Evolutionary conservation across 2,797 vertebrate genomes (phyloP), one percentile per base, ranked within the genome.

Genomic region (Phalloptychus januarius): DNA sequence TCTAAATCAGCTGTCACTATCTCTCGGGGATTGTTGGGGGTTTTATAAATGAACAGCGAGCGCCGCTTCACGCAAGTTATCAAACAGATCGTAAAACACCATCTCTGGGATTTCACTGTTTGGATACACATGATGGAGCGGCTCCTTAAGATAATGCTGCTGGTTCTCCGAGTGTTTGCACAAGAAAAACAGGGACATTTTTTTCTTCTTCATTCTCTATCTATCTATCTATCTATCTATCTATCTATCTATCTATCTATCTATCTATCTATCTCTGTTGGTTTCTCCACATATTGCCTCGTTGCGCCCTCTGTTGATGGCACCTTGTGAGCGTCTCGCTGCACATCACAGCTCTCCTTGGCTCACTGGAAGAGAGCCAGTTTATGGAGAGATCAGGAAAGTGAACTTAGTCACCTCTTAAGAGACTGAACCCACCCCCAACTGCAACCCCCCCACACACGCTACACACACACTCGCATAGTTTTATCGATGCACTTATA

Each of bases 231-330:
- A 33, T 33, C 28, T 33, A n/a, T 12, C 38, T 69, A 16, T 46
- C 25, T 46, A 71, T 45, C n/a, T 71, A 45, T 45, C 25, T 71
- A 45, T 71, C 40, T 45, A 45, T 71, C 40, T 45, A 45, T 71
- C 40, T 45, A 45, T 71, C 40, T 45, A 45, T 71, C 40, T 52
- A 75, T 76, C 80, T 52, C n/a, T n/a, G n/a, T n/a, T 0, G 76
- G 46, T 42, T 52, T 25, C 83, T 73, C 80, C 84, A 90, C 90
- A 90, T 45, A 94, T 94, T 95, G 93, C 93, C 86, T 92, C 67
- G 80, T 93, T 91, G 95, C 93, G 93, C 95, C 95, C 94, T 95
- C 95, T 96, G 85, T 95, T 93, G 95, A 89, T 74, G 33, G 70
- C 42, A 78, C 2, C 5, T 5, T 70, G 77, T 74, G n/a, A 72